Evolutionary conservation across 1,140 invertebrate genomes (phyloP).

Genomic region (Pissodes strobi): DNA sequence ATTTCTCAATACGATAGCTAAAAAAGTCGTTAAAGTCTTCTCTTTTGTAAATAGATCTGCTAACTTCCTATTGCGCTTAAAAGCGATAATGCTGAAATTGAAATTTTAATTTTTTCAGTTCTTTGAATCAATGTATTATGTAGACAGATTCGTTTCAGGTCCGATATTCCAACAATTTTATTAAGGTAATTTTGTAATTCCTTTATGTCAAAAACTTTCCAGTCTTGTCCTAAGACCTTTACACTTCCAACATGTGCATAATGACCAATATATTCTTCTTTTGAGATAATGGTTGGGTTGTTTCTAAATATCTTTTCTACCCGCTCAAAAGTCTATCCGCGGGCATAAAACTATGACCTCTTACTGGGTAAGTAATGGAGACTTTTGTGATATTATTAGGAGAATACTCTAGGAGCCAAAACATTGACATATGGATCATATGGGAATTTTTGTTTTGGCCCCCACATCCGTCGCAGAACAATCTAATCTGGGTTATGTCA

Average conservation of each 20-base stretch:
- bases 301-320: conserved; percentile 54
- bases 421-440: too few relatives aligned
- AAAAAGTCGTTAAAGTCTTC: too few relatives aligned
- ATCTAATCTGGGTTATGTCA: too few relatives aligned
- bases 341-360: too few relatives aligned
- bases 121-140: neutral
- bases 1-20: neutral
- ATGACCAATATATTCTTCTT: conserved; percentile 5
- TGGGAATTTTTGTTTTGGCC: too few relatives aligned
- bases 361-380: conserved; percentile 48
- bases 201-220: neutral
- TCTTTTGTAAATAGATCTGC: neutral
- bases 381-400: conserved; percentile 41
- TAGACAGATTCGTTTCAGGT: neutral
- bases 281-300: conserved; percentile 56
- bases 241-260: conserved; percentile 70
- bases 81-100: neutral
- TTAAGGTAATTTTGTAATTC: too few relatives aligned
- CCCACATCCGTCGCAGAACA: too few relatives aligned
- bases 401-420: conserved; percentile 43
- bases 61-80: neutral
- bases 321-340: neutral
- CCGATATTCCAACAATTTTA: too few relatives aligned
- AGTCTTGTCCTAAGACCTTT: conserved; percentile 47
- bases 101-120: neutral